Percentiles rank a stretch among this genome's conserved stretches.
Conservation (phyloP, 2,888 invertebrate genomes). For the Arge pagana region DNA sequence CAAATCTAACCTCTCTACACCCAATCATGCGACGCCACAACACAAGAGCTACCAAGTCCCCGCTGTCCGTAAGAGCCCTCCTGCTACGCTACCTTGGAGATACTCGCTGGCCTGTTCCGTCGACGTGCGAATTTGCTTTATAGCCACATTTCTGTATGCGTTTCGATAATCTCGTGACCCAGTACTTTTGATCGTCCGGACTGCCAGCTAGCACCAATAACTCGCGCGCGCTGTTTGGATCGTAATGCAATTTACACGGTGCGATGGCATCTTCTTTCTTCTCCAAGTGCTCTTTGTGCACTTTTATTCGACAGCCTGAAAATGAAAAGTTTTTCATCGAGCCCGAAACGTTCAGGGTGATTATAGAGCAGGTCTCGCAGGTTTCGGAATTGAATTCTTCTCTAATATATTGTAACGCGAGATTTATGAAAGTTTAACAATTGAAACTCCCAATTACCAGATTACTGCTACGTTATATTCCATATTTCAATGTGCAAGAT, state of each 20-base stretch:
- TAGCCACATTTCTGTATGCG: constrained; percentile 93
- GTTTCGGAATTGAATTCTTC: no score
- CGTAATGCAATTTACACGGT: constrained; percentile 95
- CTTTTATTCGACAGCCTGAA: constrained; percentile 92
- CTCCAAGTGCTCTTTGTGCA: constrained; percentile 96
- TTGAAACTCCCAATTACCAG: no score
- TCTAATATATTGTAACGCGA: no score
- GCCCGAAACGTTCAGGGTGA: neutral
- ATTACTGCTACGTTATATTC: no score
- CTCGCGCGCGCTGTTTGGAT: constrained; percentile 92
- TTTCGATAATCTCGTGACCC: constrained; percentile 89
- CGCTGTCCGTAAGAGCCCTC: constrained; percentile 44
- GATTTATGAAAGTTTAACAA: neutral
- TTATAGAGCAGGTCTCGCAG: no score
- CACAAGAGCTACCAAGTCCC: constrained; percentile 54
- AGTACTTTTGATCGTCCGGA: constrained; percentile 86
- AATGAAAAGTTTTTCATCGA: constrained; percentile 18
- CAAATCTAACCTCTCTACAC: constrained; percentile 52
- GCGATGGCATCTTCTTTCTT: constrained; percentile 84
- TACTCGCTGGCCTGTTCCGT: constrained; percentile 60
- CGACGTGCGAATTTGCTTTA: constrained; percentile 73
- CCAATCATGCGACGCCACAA: constrained; percentile 54
- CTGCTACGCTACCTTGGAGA: constrained; percentile 71
- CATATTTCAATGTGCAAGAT: no score
- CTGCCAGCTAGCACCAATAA: constrained; percentile 86